These are phyloP conservation scores for Seira musarum DNA, from an alignment of 2,888 invertebrate genomes.

Conservation along the genomic window DNA sequence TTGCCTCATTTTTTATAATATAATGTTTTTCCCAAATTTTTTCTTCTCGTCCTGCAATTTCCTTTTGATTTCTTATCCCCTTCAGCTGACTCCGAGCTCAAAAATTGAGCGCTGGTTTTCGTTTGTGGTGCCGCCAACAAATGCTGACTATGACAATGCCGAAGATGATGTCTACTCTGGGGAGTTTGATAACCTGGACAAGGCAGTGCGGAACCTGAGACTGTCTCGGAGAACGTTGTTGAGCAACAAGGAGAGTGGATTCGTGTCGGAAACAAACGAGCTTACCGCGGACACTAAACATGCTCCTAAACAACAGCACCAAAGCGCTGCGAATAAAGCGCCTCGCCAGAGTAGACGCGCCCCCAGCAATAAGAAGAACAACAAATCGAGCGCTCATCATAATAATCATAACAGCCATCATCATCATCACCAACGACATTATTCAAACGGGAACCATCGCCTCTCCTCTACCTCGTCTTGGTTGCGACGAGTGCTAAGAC, in stretches of 20 bases:
- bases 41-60: conserved; percentile 9
- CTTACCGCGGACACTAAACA: conserved; percentile 22
- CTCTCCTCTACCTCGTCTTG: conserved; percentile 60
- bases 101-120: conserved; percentile 89
- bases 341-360: conserved; percentile 9
- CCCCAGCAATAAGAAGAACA: not conserved
- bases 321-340: conserved; percentile 1
- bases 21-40: not conserved
- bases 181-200: conserved; percentile 35
- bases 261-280: conserved; percentile 60
- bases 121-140: conserved; percentile 73
- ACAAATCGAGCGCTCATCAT: conserved; percentile 9
- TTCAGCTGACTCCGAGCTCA: conserved; percentile 82
- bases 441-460: conserved; percentile 19
- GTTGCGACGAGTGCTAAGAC: conserved; percentile 58
- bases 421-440: conserved; percentile 11
- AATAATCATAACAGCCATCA: not conserved
- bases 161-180: conserved; percentile 25
- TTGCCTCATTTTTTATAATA: conserved; percentile 25
- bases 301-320: not conserved
- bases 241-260: conserved; percentile 61
- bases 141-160: conserved; percentile 20
- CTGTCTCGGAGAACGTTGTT: conserved; percentile 40
- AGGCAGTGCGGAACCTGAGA: conserved; percentile 41
- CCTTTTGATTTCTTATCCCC: conserved; percentile 56